Conservation (phyloP, 35 echinoderm and acorn worm species). For the Ophiothrix spiculata region DNA sequence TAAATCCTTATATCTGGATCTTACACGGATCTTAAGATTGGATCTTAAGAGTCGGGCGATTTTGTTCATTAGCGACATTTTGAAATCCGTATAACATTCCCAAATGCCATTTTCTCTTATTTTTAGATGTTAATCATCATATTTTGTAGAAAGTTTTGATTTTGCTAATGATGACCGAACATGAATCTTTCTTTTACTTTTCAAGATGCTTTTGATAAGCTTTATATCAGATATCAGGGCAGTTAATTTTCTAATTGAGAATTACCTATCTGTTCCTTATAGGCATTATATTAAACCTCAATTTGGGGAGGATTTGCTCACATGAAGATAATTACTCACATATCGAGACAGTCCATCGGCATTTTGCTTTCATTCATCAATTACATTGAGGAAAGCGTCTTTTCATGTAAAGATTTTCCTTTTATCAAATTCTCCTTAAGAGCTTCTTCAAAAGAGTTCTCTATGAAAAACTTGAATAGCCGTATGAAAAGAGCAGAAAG, state of each 20-base stretch:
- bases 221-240: not conserved
- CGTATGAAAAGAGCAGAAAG: too few species aligned
- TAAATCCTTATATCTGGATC: too few species aligned
- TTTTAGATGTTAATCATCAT: not conserved
- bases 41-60: not conserved
- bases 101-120: not conserved
- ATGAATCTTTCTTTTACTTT: not conserved
- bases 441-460: not conserved
- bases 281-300: constrained; percentile 11
- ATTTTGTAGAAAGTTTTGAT: not conserved
- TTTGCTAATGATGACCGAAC: not conserved
- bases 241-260: constrained; percentile 10
- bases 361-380: constrained; percentile 2
- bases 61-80: not conserved
- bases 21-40: not conserved
- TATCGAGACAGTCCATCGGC: not conserved
- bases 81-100: not conserved
- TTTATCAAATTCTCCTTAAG: constrained; percentile 3
- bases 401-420: not conserved
- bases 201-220: not conserved
- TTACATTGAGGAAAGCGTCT: not conserved
- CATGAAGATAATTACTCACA: not conserved
- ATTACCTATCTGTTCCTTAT: not conserved
- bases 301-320: not conserved
- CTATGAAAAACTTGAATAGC: too few species aligned